Percentiles rank a stretch among this genome's conserved stretches.
Conservation (phyloP, 2,888 invertebrate genomes). For the Geotrupes spiniger region DNA sequence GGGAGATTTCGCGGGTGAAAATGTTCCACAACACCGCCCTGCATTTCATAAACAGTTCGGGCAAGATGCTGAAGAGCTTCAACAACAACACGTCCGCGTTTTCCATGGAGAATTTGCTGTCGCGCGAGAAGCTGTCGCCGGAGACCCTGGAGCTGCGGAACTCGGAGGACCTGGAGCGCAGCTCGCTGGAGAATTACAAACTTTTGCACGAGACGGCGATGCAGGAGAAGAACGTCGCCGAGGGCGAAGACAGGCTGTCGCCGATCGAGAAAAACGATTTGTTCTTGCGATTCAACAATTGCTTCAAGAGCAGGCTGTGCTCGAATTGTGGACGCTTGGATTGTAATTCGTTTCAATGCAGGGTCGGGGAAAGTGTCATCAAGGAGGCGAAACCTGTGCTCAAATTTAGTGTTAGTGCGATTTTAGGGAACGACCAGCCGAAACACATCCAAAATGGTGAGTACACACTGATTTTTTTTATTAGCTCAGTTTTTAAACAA, state of each 20-base stretch:
- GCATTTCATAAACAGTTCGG: conserved; percentile 42
- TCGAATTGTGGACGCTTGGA: conserved; percentile 57
- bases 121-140: conserved; percentile 44
- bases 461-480: no score
- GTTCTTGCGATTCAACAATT: conserved; percentile 44
- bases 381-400: conserved; percentile 68
- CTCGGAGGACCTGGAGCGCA: conserved; percentile 16
- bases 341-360: conserved; percentile 52
- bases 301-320: conserved; percentile 50
- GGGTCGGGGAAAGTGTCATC: conserved; percentile 27
- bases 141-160: conserved; percentile 35
- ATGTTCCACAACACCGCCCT: conserved; percentile 47
- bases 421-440: conserved; percentile 64
- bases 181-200: conserved; percentile 10
- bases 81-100: conserved; percentile 46
- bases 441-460: conserved; percentile 36
- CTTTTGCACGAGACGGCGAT: conserved; percentile 5
- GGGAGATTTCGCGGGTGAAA: conserved; percentile 6
- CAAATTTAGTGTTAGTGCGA: conserved; percentile 92
- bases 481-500: no score
- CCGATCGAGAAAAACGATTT: conserved; percentile 38
- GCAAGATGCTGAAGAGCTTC: conserved; percentile 47
- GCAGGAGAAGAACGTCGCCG: conserved; percentile 19
- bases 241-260: conserved; percentile 37
- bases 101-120: conserved; percentile 48